Evolutionary conservation across 1,140 invertebrate species (phyloP), one percentile per base, ranked within the genome.

Genomic region (Rhyacophila brunnea): DNA sequence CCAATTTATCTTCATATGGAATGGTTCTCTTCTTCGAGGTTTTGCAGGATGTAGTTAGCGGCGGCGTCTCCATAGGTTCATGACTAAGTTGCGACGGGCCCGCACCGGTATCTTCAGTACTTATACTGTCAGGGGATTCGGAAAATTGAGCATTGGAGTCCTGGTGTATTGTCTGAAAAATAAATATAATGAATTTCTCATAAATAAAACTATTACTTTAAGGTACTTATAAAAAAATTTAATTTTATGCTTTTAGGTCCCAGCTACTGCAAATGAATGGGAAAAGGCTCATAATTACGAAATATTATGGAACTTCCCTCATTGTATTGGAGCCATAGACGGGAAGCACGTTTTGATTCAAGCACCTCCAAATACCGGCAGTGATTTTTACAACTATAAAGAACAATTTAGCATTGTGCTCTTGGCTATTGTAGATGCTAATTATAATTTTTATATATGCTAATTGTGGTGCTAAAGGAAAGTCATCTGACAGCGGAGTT

Each of bases 341-440:
- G 65, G 65, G 13, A 68, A 67, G 48, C 63, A 67, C 51, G 47
- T 67, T n/a, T 17, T 57, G 40, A 66, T 67, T 45, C 49, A 53
- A 58, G 56, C 48, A 60, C 56, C 52, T 28, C 15, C 23, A 20
- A 63, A 62, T 43, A 58, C 51, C 56, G 65, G 65, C 19, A 69
- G 62, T 58, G 60, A 68, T 51, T 46, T 18, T 19, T 46, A 46
- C 44, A 68, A 68, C 46, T 68, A 68, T 57, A 69, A 68, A 61
- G 44, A 66, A 36, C 62, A 67, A 23, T 60, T 65, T 46, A 66
- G 64, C 23, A 54, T 68, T 38, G 54, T 67, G 19, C 53, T 68
- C 13, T 45, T 68, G 32, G 68, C 65, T 42, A 58, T 70, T 35
- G 66, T 56, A n/a, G 68, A 68, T 66, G 68, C 63, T 36, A 34